Conservation (phyloP, 2,888 invertebrate genomes). For the Cheilosia impressa region DNA sequence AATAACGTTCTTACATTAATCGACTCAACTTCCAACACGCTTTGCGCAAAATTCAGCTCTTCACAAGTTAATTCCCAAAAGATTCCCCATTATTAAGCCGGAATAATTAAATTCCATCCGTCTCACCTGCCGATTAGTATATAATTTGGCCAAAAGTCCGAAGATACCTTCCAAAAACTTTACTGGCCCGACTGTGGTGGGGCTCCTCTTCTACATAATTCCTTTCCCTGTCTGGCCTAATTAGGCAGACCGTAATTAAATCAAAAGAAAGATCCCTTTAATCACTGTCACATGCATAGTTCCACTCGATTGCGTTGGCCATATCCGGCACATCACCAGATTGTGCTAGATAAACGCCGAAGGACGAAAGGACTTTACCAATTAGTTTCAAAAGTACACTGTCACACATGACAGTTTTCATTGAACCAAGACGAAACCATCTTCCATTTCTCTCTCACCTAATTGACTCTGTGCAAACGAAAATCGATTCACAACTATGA, state of each 20-base stretch:
- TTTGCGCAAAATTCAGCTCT: neutral
- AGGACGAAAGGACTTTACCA: no score
- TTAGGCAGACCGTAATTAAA: constrained; percentile 22
- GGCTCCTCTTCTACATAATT: neutral
- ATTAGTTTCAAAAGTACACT: neutral
- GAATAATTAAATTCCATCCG: constrained; percentile 27
- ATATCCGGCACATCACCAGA: neutral
- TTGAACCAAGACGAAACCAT: neutral
- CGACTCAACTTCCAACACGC: constrained; percentile 14
- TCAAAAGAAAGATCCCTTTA: constrained; percentile 33
- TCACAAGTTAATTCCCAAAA: neutral
- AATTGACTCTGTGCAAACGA: neutral
- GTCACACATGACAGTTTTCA: neutral
- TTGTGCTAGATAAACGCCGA: neutral
- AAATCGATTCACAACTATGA: constrained; percentile 2
- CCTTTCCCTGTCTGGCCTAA: neutral
- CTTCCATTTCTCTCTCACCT: neutral
- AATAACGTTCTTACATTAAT: constrained; percentile 7
- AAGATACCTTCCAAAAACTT: constrained; percentile 8
- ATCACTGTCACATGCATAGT: constrained; percentile 36
- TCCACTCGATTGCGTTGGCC: neutral
- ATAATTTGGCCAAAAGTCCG: constrained; percentile 13
- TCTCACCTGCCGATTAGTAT: constrained; percentile 19
- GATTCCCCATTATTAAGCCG: constrained; percentile 13
- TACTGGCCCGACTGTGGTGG: neutral